Base-by-base conservation (phyloP, 1,140 invertebrate species). In the Drosophila mojavensis region DNA sequence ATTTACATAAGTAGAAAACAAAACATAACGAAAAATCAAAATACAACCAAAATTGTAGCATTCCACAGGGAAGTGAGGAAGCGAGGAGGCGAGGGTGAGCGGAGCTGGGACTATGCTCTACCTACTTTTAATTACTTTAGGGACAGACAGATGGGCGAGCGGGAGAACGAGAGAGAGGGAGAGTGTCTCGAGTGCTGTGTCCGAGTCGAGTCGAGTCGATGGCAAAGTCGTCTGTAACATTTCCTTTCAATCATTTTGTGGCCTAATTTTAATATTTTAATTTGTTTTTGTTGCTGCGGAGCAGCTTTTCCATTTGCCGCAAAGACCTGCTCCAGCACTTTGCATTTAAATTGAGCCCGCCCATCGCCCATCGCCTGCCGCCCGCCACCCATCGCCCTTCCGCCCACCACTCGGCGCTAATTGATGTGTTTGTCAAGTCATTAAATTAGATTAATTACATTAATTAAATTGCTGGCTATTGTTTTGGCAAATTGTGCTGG, bases 261-360 rank as follows among this genome's bases (percentile, higher is more conserved):
- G 85, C 86, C 89, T 90, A 90, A 90, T 90, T 90, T 90, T 90
- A 90, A 90, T 90, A 90, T 90, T 90, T 90, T 90, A 90, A 90
- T 90, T 88, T 88, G 84, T 88, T 88, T 89, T 75, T 67, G 78
- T 48, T 59, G 51, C 17, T 33, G 58, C 15, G 59, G 71, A 20
- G 71, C 62, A 54, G 54, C 71, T 68, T 59, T 36, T 71, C 64
- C 76, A 75, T 76, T 85, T 78, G 60, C 56, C 67, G 66, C 48
- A 51, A 76, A 73, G 75, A 70, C 81, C 81, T 76, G 36, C 53
- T 33, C 15, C 30, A 65, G 71, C 69, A 89, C 79, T 88, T 88
- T 88, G 83, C 83, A 88, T 88, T 83, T 88, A 88, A 88, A 88
- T 86, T 88, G 55, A 62, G 58, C 20, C 20, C 17, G 17, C 17